These are phyloP conservation scores for Erebia epiphron DNA, from an alignment of 2,888 invertebrate genomes.

Conservation along the genomic window DNA sequence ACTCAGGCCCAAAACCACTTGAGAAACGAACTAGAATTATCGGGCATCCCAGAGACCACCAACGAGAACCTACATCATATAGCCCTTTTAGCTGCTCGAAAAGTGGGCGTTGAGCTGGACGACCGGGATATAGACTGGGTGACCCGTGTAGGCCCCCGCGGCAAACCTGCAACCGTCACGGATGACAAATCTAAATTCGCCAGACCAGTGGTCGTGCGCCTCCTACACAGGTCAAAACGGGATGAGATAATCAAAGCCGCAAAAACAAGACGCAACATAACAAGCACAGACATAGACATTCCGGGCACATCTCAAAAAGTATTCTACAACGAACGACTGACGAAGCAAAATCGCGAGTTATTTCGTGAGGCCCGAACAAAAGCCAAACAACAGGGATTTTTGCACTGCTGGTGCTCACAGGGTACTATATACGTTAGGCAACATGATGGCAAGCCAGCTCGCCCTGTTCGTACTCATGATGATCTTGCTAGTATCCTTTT, in stretches of 20 bases:
- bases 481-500: background rate
- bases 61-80: background rate
- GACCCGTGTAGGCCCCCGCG: background rate
- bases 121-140: background rate
- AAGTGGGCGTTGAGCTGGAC: background rate
- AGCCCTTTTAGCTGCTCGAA: background rate
- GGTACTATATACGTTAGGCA: background rate
- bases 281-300: background rate
- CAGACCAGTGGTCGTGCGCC: too few species aligned
- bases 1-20: background rate
- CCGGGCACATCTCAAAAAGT: background rate
- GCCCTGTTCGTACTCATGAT: background rate
- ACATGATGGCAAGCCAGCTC: background rate
- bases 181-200: too few species aligned
- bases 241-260: background rate
- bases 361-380: background rate
- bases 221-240: too few species aligned
- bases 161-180: background rate
- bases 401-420: constrained; percentile 1
- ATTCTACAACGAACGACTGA: background rate
- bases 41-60: background rate
- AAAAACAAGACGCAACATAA: background rate
- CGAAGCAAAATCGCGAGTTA: background rate
- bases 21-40: background rate
- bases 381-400: background rate